Percentiles rank a stretch among this genome's conserved stretches.
Evolutionary conservation across 2,888 invertebrate genomes (phyloP).

Genomic region (Brachypterus glaber): DNA sequence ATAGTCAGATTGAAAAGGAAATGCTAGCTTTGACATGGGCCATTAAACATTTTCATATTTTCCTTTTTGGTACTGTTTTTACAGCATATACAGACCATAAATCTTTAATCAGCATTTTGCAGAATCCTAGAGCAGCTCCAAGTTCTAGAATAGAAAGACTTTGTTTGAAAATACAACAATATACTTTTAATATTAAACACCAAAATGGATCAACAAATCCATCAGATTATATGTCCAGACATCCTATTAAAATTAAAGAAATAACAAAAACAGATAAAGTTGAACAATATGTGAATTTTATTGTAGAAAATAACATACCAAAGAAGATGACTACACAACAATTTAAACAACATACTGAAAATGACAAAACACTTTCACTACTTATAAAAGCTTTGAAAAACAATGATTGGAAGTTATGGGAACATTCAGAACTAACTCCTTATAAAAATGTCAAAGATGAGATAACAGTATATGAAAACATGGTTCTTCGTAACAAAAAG

Average conservation of each 20-base stretch:
- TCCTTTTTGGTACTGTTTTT: constrained; percentile 8
- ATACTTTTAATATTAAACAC: background rate
- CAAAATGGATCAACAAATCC: constrained; percentile 3
- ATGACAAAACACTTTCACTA: background rate
- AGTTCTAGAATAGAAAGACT: constrained; percentile 5
- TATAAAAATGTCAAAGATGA: background rate
- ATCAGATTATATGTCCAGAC: constrained; percentile 4
- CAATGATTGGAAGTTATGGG: background rate
- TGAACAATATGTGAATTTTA: constrained; percentile 2
- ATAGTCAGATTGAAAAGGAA: constrained; percentile 12
- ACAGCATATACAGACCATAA: constrained; percentile 3
- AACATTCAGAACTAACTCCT: background rate
- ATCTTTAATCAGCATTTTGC: too few species aligned
- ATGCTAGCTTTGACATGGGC: constrained; percentile 9
- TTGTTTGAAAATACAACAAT: constrained; percentile 3
- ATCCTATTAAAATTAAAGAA: background rate
- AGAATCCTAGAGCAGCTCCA: background rate
- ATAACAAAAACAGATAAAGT: background rate
- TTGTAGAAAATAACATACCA: constrained; percentile 1
- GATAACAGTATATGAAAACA: background rate
- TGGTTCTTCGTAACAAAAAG: background rate
- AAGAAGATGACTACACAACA: background rate
- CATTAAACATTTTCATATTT: constrained; percentile 11
- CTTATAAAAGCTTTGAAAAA: constrained; percentile 2
- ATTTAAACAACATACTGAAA: background rate